Conservation (phyloP, 2,113 vertebrate genomes). For the Channa argus region DNA sequence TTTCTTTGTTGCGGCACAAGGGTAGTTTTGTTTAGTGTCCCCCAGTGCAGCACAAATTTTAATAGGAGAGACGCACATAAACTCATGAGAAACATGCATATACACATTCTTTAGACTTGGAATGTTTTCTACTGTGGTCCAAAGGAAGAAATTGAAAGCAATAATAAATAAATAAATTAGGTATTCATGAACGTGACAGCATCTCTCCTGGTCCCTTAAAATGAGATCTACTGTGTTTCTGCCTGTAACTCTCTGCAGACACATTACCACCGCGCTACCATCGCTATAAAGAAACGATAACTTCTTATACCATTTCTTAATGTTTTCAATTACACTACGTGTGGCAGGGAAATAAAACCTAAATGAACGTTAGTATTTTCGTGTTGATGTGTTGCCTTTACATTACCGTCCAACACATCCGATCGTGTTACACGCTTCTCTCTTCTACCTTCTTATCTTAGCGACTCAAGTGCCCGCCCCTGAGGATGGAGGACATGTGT, state of each 20-base stretch:
- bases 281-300: no score
- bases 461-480: constrained; percentile 11
- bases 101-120: neutral
- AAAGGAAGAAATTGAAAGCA: no score
- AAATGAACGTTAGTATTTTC: neutral
- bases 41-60: constrained; percentile 28
- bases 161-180: no score
- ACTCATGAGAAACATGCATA: neutral
- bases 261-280: no score
- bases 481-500: constrained; percentile 40
- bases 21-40: constrained; percentile 17
- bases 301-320: neutral
- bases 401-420: constrained; percentile 1
- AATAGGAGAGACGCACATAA: constrained; percentile 2
- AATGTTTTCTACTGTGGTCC: constrained; percentile 6
- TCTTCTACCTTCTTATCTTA: neutral
- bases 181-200: constrained; percentile 6
- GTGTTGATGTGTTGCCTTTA: neutral
- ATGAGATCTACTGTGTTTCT: neutral
- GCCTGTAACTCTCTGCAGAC: neutral
- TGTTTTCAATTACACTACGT: neutral
- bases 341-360: neutral
- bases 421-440: neutral
- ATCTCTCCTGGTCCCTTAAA: neutral
- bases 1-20: constrained; percentile 2